Base-by-base conservation (phyloP, 2,797 vertebrate species). In the Clarias laeviceps region DNA sequence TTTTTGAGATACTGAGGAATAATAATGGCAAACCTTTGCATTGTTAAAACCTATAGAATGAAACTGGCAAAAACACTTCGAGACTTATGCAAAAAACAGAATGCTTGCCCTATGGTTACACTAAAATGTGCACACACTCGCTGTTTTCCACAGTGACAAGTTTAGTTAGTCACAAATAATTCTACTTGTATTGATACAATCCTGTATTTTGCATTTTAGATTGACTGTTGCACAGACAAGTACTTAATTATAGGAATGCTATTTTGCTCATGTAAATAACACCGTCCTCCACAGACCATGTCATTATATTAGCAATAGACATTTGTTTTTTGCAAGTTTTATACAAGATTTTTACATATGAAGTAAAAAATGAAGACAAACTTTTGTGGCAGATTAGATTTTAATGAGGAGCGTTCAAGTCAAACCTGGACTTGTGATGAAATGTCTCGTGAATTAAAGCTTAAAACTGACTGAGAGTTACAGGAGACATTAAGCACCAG, bases 301-400 rank as follows among this genome's bases (percentile, higher is more conserved):
- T 32, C 29, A 29, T 9, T n/a, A 15, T 62, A n/a, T 61, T 37
- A 78, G 32, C 40, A 73, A n/a, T 73, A 73, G 37, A 69, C 17
- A 32, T 29, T 29, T 64, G 12, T 65, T n/a, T 62, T 62, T n/a
- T 64, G 3, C n/a, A 64, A 14, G 59, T 62, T n/a, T n/a, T 64
- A n/a, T 32, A n/a, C 32, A 15, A 29, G 5, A 29, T 65, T 29
- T 20, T 68, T 22, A 69, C 18, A 22, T 20, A 68, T 34, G 45
- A 9, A 50, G 45, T 50, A 50, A 50, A 12, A 50, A 59, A 22
- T 15, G 62, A 56, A 8, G 64, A 6, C 40, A 74, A 73, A 61
- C 34, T 32, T 69, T n/a, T 73, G 69, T 78, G 37, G 74, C n/a
- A 4, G 15, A 32, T 74, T 73, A 66, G 32, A 32, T 81, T 61